phyloP scores from a whole-genome alignment of 2,797 vertebrate genomes.

The Dromococcyx pavoninus region DNA sequence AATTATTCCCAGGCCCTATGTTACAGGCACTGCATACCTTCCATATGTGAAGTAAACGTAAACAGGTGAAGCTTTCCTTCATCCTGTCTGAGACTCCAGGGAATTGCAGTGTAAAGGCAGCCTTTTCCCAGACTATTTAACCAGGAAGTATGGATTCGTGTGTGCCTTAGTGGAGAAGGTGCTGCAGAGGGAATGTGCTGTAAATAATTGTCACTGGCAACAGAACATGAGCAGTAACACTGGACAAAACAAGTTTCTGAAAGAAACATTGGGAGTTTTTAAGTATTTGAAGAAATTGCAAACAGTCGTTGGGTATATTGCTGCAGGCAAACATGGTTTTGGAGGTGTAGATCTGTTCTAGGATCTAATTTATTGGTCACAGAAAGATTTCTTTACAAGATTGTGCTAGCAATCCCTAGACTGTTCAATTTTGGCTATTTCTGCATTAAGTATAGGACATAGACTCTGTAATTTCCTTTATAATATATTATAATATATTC shows the following conservation, averaged over 20 bases:
- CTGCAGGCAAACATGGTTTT: neutral
- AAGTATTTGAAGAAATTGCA: neutral
- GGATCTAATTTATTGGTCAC: neutral
- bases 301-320: neutral
- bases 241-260: neutral
- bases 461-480: too few relatives aligned
- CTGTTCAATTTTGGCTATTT: neutral
- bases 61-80: neutral
- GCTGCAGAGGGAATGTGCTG: neutral
- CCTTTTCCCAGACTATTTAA: neutral
- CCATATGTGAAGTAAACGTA: neutral
- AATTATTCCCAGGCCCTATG: neutral
- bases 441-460: neutral
- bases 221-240: fast-evolving
- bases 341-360: neutral
- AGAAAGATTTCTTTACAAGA: neutral
- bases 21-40: constrained; percentile 32
- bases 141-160: neutral
- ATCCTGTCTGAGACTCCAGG: neutral
- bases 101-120: neutral
- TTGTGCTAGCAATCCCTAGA: neutral
- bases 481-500: too few relatives aligned
- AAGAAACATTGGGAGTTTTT: neutral
- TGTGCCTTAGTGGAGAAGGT: neutral
- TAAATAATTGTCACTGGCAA: neutral